These are phyloP conservation scores for Lytechinus variegatus DNA, from an alignment of 35 echinoderm and acorn worm species.

Conservation along the genomic window DNA sequence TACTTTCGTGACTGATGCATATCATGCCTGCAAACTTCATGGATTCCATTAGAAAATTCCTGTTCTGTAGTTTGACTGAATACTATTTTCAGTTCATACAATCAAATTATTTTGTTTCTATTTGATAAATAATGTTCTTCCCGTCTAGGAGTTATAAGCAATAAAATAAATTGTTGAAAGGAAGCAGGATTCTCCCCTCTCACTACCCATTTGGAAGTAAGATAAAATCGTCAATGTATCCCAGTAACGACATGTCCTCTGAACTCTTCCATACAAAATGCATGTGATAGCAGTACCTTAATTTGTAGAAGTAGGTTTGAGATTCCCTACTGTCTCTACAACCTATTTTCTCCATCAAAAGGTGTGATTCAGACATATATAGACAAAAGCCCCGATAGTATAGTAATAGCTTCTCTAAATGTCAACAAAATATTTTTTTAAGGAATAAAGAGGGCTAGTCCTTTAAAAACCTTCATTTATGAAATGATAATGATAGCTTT, in stretches of 20 bases:
- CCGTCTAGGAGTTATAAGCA: background rate
- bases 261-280: background rate
- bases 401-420: background rate
- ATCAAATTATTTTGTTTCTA: too few species aligned
- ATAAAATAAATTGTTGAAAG: too few species aligned
- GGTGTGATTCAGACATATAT: background rate
- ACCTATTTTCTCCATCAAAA: background rate
- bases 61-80: too few species aligned
- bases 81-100: too few species aligned
- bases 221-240: background rate
- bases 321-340: background rate
- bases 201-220: background rate
- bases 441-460: background rate
- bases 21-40: too few species aligned
- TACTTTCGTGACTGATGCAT: too few species aligned
- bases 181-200: background rate
- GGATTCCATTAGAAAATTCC: too few species aligned
- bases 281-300: background rate
- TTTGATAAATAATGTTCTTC: background rate
- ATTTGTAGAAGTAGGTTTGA: background rate
- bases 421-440: background rate
- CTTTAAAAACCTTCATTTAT: background rate
- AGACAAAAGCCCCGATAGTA: background rate
- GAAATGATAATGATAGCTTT: background rate
- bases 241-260: background rate